These are phyloP conservation scores for Cyphomyrus plagiostoma DNA, from an alignment of 2,113 vertebrate species.

Conservation along the genomic window DNA sequence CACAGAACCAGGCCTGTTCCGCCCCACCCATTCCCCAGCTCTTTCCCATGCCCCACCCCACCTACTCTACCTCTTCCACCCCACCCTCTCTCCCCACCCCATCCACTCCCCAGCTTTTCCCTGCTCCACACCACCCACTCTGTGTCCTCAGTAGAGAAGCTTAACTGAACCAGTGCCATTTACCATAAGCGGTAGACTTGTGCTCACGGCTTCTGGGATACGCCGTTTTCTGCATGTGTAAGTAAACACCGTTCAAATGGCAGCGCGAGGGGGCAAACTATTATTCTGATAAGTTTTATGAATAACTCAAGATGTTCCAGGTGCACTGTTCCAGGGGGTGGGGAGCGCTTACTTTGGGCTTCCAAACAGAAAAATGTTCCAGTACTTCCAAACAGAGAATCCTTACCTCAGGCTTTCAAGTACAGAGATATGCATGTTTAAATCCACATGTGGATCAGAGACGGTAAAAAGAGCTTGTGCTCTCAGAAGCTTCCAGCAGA, in stretches of 20 bases:
- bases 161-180: background rate
- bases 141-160: background rate
- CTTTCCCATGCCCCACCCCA: no score
- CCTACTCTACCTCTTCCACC: background rate
- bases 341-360: background rate
- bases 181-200: background rate
- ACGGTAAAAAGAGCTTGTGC: background rate
- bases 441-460: background rate
- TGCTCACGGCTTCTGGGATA: background rate
- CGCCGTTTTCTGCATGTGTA: background rate
- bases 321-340: background rate
- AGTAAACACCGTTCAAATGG: background rate
- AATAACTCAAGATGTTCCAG: background rate
- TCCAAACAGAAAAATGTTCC: no score
- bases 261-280: background rate
- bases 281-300: background rate
- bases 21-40: no score
- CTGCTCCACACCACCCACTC: no score
- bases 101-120: no score
- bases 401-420: background rate
- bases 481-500: background rate
- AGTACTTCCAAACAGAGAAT: background rate
- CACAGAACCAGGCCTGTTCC: no score
- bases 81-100: no score
- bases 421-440: background rate